These are phyloP conservation scores for Apaloderma vittatum DNA, from an alignment of 2,113 vertebrate species.

Conservation along the genomic window DNA sequence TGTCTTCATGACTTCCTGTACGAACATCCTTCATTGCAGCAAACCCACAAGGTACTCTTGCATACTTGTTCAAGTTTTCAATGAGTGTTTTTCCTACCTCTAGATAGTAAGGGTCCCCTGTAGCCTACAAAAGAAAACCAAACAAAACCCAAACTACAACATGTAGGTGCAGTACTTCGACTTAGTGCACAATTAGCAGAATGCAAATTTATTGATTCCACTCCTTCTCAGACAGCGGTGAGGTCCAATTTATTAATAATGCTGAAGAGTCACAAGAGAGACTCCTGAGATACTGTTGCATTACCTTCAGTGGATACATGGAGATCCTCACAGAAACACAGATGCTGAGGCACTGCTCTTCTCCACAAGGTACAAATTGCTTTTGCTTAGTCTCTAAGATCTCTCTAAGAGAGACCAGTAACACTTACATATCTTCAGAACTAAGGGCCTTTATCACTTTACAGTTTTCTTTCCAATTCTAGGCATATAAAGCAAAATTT, in stretches of 20 bases:
- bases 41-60: slow-evolving; percentile 96
- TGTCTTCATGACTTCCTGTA: slow-evolving; percentile 97
- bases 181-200: background rate
- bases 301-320: background rate
- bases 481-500: background rate
- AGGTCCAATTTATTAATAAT: background rate
- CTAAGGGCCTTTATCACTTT: background rate
- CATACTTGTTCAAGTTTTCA: slow-evolving; percentile 97
- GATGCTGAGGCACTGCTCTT: background rate
- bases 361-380: background rate
- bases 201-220: background rate
- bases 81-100: slow-evolving; percentile 96
- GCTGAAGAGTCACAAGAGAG: background rate
- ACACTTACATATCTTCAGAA: background rate
- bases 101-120: slow-evolving; percentile 96
- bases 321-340: background rate
- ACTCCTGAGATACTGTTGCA: background rate
- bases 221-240: background rate
- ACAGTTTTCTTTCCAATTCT: background rate
- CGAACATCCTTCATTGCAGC: slow-evolving; percentile 99
- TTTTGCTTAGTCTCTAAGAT: background rate
- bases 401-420: background rate
- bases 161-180: background rate
- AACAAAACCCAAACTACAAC: background rate
- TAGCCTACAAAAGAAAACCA: slow-evolving; percentile 83